Conservation (phyloP, 2,113 vertebrate species). For the Caracal caracal region DNA sequence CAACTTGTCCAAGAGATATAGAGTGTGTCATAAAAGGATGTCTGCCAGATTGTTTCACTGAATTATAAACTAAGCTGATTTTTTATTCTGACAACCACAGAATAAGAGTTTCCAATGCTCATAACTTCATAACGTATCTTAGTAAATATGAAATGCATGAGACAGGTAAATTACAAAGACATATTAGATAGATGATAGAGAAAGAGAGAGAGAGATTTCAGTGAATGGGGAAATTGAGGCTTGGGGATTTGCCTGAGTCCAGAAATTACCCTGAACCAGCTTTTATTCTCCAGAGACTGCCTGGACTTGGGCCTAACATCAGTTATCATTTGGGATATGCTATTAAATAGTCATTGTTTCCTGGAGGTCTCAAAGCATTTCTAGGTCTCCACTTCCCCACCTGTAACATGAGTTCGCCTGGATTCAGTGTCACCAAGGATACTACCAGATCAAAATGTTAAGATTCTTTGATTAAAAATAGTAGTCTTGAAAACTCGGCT, state of each 20-base stretch:
- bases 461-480: not conserved
- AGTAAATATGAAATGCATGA: not conserved
- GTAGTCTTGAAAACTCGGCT: not conserved
- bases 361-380: not conserved
- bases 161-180: not conserved
- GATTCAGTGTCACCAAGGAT: not conserved
- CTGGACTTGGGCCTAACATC: not conserved
- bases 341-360: not conserved
- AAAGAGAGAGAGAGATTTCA: too few relatives aligned
- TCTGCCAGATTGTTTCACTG: not conserved
- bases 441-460: not conserved
- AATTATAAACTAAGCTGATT: not conserved
- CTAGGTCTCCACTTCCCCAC: not conserved
- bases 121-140: not conserved
- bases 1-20: not conserved
- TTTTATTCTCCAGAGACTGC: not conserved
- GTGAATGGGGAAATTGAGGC: not conserved
- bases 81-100: not conserved
- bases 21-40: not conserved
- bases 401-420: not conserved
- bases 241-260: not conserved
- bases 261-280: not conserved
- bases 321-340: not conserved
- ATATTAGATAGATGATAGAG: not conserved
- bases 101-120: not conserved